Percentiles rank a stretch among this genome's conserved stretches.
phyloP scores from a whole-genome alignment of 2,113 vertebrate genomes.

The Prinia subflava region DNA sequence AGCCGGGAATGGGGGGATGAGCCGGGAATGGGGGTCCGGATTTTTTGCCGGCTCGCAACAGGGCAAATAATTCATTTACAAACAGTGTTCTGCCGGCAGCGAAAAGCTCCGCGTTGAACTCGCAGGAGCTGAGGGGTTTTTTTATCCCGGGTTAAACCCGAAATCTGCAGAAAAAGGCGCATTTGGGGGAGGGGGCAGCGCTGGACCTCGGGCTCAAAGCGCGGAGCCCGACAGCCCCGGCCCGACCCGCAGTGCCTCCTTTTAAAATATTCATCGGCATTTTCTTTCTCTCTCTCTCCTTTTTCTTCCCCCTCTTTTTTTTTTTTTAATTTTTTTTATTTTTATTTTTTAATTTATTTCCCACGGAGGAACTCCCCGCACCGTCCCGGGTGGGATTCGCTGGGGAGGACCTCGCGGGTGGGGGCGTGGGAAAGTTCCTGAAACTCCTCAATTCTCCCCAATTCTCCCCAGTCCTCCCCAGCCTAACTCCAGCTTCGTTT shows the following conservation, averaged over 20 bases:
- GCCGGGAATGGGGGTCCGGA: too few relatives aligned
- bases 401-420: neutral
- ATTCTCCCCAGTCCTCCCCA: neutral
- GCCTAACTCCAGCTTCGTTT: neutral
- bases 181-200: rapidly evolving
- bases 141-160: neutral
- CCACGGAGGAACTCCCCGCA: neutral
- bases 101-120: neutral
- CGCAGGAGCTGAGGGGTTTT: neutral
- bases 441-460: neutral
- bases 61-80: neutral
- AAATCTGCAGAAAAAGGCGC: neutral
- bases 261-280: neutral
- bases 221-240: neutral
- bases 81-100: neutral
- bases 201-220: neutral
- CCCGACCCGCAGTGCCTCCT: neutral
- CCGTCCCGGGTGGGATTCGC: neutral
- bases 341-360: neutral
- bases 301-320: too few relatives aligned
- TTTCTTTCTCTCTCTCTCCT: rapidly evolving
- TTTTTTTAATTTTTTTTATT: neutral
- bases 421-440: neutral
- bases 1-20: neutral
- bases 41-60: neutral